phyloP scores from a whole-genome alignment of 1,140 invertebrate species.

The Cherax quadricarinatus region DNA sequence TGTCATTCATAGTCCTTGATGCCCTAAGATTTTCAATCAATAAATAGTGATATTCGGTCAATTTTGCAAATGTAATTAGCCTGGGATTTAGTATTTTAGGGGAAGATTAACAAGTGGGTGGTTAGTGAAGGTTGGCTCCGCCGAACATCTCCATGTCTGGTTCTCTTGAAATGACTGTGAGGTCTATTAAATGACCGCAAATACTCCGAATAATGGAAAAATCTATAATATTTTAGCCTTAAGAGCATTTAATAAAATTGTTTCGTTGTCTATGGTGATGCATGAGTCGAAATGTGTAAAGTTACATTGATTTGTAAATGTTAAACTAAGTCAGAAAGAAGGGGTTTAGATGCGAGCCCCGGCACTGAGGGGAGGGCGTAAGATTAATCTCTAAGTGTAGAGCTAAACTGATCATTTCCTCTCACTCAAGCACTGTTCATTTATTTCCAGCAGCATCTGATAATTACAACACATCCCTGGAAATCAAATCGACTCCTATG shows the following conservation, averaged over 20 bases:
- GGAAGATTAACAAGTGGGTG: background rate
- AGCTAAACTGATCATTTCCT: background rate
- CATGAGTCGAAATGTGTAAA: background rate
- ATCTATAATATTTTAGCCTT: too few relatives aligned
- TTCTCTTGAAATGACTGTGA: background rate
- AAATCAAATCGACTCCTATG: too few relatives aligned
- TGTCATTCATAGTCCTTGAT: background rate
- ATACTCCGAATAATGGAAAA: background rate
- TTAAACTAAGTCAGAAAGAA: background rate
- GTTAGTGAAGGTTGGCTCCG: background rate
- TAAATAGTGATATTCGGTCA: background rate
- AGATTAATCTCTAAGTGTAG: background rate
- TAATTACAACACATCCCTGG: too few relatives aligned
- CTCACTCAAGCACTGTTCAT: background rate
- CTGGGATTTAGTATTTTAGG: background rate
- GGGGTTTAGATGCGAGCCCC: background rate
- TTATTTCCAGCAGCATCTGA: background rate
- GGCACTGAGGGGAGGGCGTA: background rate
- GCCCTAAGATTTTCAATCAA: background rate
- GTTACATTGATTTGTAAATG: background rate
- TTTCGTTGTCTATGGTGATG: too few relatives aligned
- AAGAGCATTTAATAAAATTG: too few relatives aligned
- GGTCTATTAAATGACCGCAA: background rate
- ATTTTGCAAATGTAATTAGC: background rate
- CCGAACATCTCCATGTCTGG: background rate